Percentiles rank a stretch among this genome's conserved stretches.
Evolutionary conservation across 2,888 invertebrate genomes (phyloP).

Genomic region (Geophilus truncorum): DNA sequence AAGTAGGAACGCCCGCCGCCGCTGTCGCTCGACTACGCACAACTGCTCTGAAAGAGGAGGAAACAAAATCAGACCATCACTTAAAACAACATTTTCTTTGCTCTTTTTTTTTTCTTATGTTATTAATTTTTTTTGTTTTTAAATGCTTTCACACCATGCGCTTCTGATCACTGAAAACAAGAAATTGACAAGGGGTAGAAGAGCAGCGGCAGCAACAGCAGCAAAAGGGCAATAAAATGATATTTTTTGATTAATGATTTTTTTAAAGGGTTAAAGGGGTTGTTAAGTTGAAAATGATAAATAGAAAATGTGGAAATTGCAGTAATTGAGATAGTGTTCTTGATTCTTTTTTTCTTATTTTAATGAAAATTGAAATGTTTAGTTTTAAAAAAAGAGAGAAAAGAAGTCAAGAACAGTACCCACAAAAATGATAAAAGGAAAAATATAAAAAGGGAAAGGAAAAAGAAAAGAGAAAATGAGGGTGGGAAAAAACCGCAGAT

Average conservation of each 20-base stretch:
- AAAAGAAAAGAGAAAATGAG: not conserved
- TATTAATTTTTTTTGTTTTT: not conserved
- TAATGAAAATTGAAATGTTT: not conserved
- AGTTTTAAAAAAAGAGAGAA: not conserved
- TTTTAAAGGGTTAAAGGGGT: not conserved
- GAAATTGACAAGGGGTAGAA: constrained; percentile 4
- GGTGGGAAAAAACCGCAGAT: not conserved
- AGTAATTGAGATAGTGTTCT: not conserved
- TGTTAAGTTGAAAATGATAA: too few relatives aligned
- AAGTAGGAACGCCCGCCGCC: constrained; percentile 27
- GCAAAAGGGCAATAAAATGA: not conserved
- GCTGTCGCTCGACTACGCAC: constrained; percentile 27
- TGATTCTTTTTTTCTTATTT: not conserved
- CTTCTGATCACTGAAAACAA: not conserved
- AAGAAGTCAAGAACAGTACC: not conserved
- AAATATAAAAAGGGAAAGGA: not conserved
- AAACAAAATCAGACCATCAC: constrained; percentile 21
- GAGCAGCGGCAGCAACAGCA: constrained; percentile 20
- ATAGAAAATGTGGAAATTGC: not conserved
- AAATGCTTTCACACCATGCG: not conserved
- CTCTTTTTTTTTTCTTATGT: not conserved
- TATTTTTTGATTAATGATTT: not conserved
- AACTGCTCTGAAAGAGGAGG: constrained; percentile 27
- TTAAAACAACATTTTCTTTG: not conserved
- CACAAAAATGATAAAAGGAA: not conserved